Base-by-base conservation (phyloP, 2,888 invertebrate genomes). In the Prosopocoilus inquinatus region DNA sequence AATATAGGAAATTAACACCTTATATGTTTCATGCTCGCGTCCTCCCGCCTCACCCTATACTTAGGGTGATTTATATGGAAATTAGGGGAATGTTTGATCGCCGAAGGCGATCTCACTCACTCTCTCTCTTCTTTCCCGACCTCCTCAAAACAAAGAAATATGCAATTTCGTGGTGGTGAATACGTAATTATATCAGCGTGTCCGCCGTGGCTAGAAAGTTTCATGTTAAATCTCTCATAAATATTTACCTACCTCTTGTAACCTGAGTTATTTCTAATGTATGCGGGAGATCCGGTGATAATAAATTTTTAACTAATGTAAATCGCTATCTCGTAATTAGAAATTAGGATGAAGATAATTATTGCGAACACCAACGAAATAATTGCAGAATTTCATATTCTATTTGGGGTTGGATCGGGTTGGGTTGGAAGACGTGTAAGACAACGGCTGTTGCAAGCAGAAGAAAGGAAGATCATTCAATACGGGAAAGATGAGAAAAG, bases 1-100 rank as follows among this genome's bases (percentile, higher is more conserved):
- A 59, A 59, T 57, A 58, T 59, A 53, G 51, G 55, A 57, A 61
- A 61, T 61, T 61, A 61, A 55, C 61, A 61, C 61, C 61, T 61
- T 57, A 53, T 57, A 61, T 46, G 53, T 60, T 55, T 53, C 54
- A 51, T 45, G 52, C 16, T 11, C n/a, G 15, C 16, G 38, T 41
- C 47, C 35, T 47, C 35, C 48, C 46, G n/a, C n/a, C 28, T 44
- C 50, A 60, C 60, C 56, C 60, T 58, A 53, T 61, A 58, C 49
- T 58, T 58, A 58, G 45, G 51, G 38, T 56, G 58, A 58, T 61
- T 61, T 61, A 61, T 61, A 57, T 61, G 58, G 28, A 56, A 61
- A 61, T 61, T 54, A 56, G 41, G 41, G 41, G 16, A 41, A 41
- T 41, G 13, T 16, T 41, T 41, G 41, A 41, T 41, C 41, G 41